Conservation (phyloP, 92 coral and sea anemone genomes). For the Isaurus tuberculatus region DNA sequence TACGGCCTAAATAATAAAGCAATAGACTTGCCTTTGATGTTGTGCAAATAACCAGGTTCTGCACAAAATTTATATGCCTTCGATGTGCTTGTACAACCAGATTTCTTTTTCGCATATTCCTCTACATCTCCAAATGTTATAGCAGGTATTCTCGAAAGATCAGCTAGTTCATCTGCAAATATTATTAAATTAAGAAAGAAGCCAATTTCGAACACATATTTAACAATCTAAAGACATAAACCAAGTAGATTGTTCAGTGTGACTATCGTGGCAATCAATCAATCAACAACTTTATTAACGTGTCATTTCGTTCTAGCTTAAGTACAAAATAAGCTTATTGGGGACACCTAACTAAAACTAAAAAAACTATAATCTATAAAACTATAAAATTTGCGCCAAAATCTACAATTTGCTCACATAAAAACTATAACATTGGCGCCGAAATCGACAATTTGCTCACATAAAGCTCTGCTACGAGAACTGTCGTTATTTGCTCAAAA, state of each 20-base stretch:
- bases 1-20: too few species aligned
- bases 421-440: constrained; percentile 3
- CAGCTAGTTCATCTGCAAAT: constrained; percentile 10
- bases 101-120: constrained; percentile 20
- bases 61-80: constrained; percentile 57
- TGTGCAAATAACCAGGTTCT: constrained; percentile 50
- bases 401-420: constrained; percentile 7
- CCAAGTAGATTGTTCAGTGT: constrained; percentile 18
- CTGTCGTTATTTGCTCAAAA: constrained; percentile 6
- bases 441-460: constrained; percentile 5
- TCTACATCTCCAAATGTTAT: constrained; percentile 35
- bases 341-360: not conserved
- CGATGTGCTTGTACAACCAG: constrained; percentile 42
- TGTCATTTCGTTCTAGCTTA: not conserved
- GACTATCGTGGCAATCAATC: constrained; percentile 13
- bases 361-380: not conserved
- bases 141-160: constrained; percentile 4
- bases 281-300: not conserved
- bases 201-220: constrained; percentile 8
- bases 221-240: constrained; percentile 11
- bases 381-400: not conserved
- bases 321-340: not conserved
- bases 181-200: not conserved
- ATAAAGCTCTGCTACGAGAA: constrained; percentile 20
- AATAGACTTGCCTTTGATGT: constrained; percentile 32